phyloP scores from a whole-genome alignment of 2,113 vertebrate genomes.

The Ptychochromis oligacanthus region DNA sequence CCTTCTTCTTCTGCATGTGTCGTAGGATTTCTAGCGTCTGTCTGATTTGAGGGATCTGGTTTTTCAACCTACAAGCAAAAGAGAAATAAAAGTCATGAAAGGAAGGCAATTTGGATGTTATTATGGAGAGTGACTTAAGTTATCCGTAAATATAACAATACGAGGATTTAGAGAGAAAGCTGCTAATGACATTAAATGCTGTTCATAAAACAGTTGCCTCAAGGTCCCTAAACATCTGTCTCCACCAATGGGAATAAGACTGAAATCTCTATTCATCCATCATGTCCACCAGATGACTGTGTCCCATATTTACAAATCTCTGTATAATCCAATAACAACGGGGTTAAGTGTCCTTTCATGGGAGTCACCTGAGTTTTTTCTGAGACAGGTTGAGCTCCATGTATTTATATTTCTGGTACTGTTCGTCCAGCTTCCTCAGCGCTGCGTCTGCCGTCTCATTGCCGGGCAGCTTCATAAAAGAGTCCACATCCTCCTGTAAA shows the following conservation, averaged over 20 bases:
- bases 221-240: neutral
- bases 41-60: no score
- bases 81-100: conserved; percentile 37
- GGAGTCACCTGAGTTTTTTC: conserved; percentile 92
- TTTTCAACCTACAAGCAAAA: conserved; percentile 81
- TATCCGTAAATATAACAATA: no score
- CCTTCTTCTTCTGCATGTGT: no score
- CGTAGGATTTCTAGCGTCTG: no score
- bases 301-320: neutral
- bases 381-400: conserved; percentile 98
- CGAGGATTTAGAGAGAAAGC: no score
- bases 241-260: neutral
- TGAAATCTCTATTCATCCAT: neutral
- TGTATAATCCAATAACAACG: neutral
- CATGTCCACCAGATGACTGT: neutral
- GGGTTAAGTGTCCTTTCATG: neutral
- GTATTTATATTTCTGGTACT: conserved; percentile 99
- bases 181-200: no score
- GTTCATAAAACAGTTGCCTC: no score
- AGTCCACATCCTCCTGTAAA: conserved; percentile 94
- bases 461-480: conserved; percentile 95
- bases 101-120: neutral
- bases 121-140: no score
- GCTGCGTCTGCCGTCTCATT: conserved; percentile 94
- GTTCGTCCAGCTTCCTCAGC: conserved; percentile 93